phyloP scores from a whole-genome alignment of 92 coral and sea anemone genomes.

The Virgularia gustaviana region DNA sequence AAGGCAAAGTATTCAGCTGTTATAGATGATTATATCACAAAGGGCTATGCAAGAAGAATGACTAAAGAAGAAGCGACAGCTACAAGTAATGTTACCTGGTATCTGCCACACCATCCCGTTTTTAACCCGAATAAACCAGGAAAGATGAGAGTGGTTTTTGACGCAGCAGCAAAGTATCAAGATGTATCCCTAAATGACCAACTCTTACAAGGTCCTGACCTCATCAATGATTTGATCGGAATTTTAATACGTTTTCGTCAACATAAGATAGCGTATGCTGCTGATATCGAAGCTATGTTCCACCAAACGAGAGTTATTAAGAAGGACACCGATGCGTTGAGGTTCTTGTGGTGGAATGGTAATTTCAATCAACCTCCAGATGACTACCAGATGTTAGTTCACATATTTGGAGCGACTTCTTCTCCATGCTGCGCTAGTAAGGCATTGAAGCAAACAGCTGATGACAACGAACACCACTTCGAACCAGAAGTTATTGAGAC shows the following conservation, averaged over 20 bases:
- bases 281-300: constrained; percentile 63
- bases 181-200: constrained; percentile 49
- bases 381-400: constrained; percentile 41
- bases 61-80: constrained; percentile 14
- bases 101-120: constrained; percentile 58
- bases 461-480: constrained; percentile 24
- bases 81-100: constrained; percentile 12
- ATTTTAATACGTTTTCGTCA: constrained; percentile 60
- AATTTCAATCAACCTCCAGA: constrained; percentile 32
- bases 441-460: constrained; percentile 40
- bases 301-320: constrained; percentile 47
- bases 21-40: constrained; percentile 1
- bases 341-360: constrained; percentile 62
- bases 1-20: constrained; percentile 10
- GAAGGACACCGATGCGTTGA: constrained; percentile 49
- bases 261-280: constrained; percentile 47
- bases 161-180: constrained; percentile 57
- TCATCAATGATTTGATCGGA: constrained; percentile 54
- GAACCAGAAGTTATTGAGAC: constrained; percentile 7
- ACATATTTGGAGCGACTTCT: constrained; percentile 37
- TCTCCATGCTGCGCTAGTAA: constrained; percentile 52
- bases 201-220: constrained; percentile 63
- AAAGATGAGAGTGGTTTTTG: constrained; percentile 59
- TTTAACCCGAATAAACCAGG: constrained; percentile 53
- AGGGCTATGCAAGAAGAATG: constrained; percentile 20